Conservation (phyloP, 2,888 invertebrate genomes). For the Mesoligia furuncula region DNA sequence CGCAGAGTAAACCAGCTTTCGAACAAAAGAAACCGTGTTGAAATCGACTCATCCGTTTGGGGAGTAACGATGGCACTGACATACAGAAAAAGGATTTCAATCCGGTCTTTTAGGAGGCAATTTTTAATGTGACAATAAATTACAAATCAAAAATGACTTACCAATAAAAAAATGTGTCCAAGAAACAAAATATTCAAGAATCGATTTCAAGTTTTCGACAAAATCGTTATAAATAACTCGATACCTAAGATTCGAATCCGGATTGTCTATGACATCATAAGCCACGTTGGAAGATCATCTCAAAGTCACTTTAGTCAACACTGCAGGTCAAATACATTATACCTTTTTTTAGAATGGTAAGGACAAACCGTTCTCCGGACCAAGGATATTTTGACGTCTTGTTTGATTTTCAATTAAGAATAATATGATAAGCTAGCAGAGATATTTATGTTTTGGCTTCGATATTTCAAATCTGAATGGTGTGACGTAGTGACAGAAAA, state of each 20-base stretch:
- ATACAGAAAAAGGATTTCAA: background rate
- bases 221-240: slow-evolving; percentile 41
- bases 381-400: slow-evolving; percentile 44
- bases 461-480: slow-evolving; percentile 24
- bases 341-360: slow-evolving; percentile 57
- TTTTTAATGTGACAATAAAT: background rate
- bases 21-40: background rate
- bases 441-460: background rate
- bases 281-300: slow-evolving; percentile 49
- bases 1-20: too few species aligned
- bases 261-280: slow-evolving; percentile 59
- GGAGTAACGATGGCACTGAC: background rate
- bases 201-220: background rate
- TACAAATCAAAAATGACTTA: background rate
- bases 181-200: background rate
- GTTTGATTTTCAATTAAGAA: slow-evolving; percentile 54
- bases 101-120: background rate
- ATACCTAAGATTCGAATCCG: slow-evolving; percentile 47
- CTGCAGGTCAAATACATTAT: slow-evolving; percentile 58
- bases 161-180: background rate
- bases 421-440: slow-evolving; percentile 12
- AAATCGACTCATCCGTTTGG: background rate
- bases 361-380: slow-evolving; percentile 49
- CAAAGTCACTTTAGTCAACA: slow-evolving; percentile 55
- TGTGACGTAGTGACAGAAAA: slow-evolving; percentile 26